Evolutionary conservation across 2,888 invertebrate species (phyloP), one percentile per base, ranked within the genome.

Genomic region (Aleiodes testaceus): DNA sequence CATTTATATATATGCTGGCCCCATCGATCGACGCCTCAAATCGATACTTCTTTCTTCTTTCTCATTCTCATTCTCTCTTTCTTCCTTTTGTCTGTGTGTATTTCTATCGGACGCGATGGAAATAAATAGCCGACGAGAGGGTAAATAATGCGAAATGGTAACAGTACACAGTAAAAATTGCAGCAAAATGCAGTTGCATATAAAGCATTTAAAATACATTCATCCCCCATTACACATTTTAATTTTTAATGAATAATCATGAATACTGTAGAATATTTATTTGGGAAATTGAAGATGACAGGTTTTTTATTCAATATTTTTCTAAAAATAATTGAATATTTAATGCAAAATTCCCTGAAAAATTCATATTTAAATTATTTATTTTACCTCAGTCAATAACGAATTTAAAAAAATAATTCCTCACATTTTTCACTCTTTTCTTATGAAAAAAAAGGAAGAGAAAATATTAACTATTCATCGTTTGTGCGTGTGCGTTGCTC

Each of bases 71-170:
- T n/a, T 22, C 52, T 14, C 26, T 47, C 12, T 45, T 14, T 45
- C 14, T 45, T 14, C 2, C 47, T 16, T 20, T 61, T 12, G 12
- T 59, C 22, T 26, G 22, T 63, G 45, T 45, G 47, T 63, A 45
- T 63, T 44, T 63, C 20, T 22, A 63, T 14, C 44, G 45, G 45
- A 72, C 61, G 70, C 65, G 73, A 74, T 64, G 72, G 78, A 77
- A 79, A 81, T 79, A 80, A 81, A 81, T 78, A 79, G 78, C 69
- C 72, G 72, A 3, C 9, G 2, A 11, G 72, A 64, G 73, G 77
- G 78, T 80, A 82, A 82, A 82, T 79, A 81, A 76, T 74, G n/a
- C 47, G 77, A 78, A 78, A 69, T 75, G 75, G 76, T 76, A 74
- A 77, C 78, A 75, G 78, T 55, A 70, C 45, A 70, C 55, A 65